Conservation (phyloP, 2,797 vertebrate species). For the Falco rusticolus region DNA sequence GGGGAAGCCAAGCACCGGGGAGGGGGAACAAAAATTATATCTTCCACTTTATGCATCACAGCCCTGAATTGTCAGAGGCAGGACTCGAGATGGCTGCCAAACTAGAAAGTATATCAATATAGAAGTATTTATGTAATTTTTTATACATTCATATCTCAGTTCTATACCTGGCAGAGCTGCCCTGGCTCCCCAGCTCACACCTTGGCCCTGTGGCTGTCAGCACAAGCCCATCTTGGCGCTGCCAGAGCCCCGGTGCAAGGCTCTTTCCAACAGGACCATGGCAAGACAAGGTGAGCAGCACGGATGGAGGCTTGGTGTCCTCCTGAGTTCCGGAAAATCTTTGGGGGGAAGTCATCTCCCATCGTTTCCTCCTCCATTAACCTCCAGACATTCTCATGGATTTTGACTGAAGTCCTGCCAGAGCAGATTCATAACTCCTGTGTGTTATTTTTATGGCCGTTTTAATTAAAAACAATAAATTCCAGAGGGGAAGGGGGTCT, state of each 20-base stretch:
- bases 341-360: not conserved
- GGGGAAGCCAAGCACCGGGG: not conserved
- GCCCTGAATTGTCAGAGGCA: not conserved
- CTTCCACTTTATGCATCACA: not conserved
- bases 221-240: fast-evolving
- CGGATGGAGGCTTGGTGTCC: fast-evolving
- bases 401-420: not conserved
- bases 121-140: not conserved
- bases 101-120: not conserved
- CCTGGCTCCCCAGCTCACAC: not conserved
- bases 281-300: not conserved
- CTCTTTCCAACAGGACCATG: fast-evolving
- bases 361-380: not conserved
- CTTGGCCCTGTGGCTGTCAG: fast-evolving
- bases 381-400: not conserved
- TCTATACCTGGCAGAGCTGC: not conserved
- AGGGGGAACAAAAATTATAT: not conserved
- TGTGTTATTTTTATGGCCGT: not conserved
- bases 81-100: not conserved
- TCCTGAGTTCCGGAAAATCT: not conserved
- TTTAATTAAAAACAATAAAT: constrained; percentile 35
- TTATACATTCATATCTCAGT: not conserved
- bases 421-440: not conserved
- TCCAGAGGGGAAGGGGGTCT: not conserved
- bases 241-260: not conserved